A percentile compares a stretch with the other conserved stretches of the same genome.
Conservation (phyloP, 2,113 vertebrate species). For the Chamaea fasciata region DNA sequence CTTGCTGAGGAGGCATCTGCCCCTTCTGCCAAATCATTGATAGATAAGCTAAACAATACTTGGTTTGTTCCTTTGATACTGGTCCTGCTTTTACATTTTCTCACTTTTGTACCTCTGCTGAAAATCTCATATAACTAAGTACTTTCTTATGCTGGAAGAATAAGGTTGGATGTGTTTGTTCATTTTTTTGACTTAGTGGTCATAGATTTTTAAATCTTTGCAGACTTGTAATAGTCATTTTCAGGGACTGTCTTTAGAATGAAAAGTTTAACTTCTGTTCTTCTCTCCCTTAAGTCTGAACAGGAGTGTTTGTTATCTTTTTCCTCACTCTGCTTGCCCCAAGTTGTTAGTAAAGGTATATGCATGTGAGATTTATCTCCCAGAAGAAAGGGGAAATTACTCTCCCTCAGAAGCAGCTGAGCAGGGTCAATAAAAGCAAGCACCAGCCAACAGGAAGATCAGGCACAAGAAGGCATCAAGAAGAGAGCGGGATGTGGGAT, state of each 20-base stretch:
- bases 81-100: background rate
- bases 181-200: background rate
- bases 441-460: background rate
- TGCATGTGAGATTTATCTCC: background rate
- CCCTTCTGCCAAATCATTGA: background rate
- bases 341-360: background rate
- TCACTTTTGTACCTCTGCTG: background rate
- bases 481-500: background rate
- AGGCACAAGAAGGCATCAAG: background rate
- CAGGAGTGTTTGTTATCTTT: background rate
- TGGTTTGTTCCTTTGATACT: background rate
- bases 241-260: background rate
- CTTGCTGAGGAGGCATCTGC: background rate
- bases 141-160: background rate
- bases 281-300: background rate
- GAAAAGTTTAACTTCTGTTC: background rate
- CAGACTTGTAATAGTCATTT: background rate
- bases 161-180: background rate
- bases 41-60: background rate
- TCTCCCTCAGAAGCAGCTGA: background rate
- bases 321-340: background rate
- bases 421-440: background rate
- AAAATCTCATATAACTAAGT: background rate
- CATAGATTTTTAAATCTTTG: background rate
- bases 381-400: background rate